Evolutionary conservation across 37 sponge, comb jelly and placozoan species (phyloP).

Genomic region (Axinella damicornis): DNA sequence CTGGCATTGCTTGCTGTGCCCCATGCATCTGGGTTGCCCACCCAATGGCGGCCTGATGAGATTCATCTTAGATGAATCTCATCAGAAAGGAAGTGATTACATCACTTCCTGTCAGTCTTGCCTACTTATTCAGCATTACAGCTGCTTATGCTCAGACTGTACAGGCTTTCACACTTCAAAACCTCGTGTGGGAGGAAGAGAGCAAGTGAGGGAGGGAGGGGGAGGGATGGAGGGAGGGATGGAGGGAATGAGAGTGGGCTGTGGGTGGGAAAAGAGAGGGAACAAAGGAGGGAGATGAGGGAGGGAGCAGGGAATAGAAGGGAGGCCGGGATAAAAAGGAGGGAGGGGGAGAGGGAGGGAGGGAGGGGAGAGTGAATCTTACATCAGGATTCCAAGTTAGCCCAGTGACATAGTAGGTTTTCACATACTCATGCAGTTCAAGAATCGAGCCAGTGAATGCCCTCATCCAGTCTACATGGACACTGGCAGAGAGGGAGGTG

Average conservation of each 20-base stretch:
- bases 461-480: slow-evolving; percentile 84
- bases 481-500: not conserved
- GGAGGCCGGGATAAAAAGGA: not conserved
- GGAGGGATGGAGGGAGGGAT: not conserved
- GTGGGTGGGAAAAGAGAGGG: not conserved
- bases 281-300: not conserved
- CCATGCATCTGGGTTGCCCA: no score
- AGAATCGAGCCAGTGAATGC: slow-evolving; percentile 44
- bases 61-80: no score
- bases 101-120: no score
- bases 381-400: slow-evolving; percentile 83
- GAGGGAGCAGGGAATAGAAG: not conserved
- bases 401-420: slow-evolving; percentile 80
- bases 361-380: not conserved
- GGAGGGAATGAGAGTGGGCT: no score
- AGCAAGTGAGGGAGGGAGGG: not conserved
- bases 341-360: not conserved
- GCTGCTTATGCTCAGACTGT: no score
- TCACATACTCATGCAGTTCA: slow-evolving; percentile 85
- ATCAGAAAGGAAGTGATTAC: no score
- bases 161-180: no score
- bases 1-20: no score
- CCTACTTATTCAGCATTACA: no score
- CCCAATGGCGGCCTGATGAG: no score
- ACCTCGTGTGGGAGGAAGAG: not conserved